phyloP scores from a whole-genome alignment of 2,888 invertebrate species.

The Bruchidius siliquastri region DNA sequence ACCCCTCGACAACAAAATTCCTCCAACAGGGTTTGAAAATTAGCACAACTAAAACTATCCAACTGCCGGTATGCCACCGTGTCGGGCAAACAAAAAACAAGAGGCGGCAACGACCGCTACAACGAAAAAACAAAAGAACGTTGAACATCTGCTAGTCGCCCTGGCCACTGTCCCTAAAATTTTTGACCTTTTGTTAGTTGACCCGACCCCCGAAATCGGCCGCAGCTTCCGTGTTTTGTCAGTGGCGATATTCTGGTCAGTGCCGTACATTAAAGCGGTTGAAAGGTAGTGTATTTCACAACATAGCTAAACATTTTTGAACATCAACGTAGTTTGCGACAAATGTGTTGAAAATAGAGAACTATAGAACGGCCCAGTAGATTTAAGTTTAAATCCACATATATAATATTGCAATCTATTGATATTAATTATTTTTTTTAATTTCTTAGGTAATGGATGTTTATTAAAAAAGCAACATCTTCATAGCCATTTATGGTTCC shows the following conservation, averaged over 20 bases:
- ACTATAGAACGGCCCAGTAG: too few relatives aligned
- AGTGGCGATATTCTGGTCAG: neutral
- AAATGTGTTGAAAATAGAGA: too few relatives aligned
- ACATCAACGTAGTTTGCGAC: too few relatives aligned
- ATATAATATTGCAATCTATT: too few relatives aligned
- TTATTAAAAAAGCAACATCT: too few relatives aligned
- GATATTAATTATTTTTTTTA: too few relatives aligned
- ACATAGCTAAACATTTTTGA: too few relatives aligned
- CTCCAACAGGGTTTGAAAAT: neutral
- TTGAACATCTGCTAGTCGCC: slow-evolving; percentile 25
- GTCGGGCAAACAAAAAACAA: neutral
- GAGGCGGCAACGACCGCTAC: slow-evolving; percentile 3
- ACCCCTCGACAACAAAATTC: neutral
- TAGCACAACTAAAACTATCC: neutral
- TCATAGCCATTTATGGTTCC: too few relatives aligned
- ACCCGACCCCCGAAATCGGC: slow-evolving; percentile 22
- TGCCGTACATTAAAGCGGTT: neutral
- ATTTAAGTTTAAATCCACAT: too few relatives aligned
- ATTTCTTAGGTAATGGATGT: too few relatives aligned
- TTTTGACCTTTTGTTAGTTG: slow-evolving; percentile 37
- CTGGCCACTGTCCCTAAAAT: slow-evolving; percentile 39
- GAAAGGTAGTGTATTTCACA: too few relatives aligned
- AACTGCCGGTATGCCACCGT: neutral
- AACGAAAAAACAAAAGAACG: slow-evolving; percentile 17
- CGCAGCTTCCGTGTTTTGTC: slow-evolving; percentile 24